phyloP scores from a whole-genome alignment of 2,888 invertebrate species.

The Saturnia pavonia region DNA sequence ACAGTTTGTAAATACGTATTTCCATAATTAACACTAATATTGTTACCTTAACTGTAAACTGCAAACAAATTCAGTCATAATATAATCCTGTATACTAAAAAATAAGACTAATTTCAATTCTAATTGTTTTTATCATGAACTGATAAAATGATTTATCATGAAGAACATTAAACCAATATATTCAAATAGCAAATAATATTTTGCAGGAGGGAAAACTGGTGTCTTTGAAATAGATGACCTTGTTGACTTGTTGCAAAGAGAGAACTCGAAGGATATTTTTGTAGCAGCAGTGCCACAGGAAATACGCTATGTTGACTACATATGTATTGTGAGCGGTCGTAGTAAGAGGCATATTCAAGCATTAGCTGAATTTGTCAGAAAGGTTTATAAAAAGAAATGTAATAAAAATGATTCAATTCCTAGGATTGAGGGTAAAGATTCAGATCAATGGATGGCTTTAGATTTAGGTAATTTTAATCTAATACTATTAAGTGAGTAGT shows the following conservation, averaged over 20 bases:
- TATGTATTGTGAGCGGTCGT: conserved; percentile 90
- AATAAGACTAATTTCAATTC: not conserved
- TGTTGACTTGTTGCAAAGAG: conserved; percentile 87
- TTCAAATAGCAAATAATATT: conserved; percentile 6
- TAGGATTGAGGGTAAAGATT: conserved; percentile 88
- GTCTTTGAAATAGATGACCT: conserved; percentile 95
- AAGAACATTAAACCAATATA: too few species aligned
- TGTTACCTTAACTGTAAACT: not conserved
- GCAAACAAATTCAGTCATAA: too few species aligned
- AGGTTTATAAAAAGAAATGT: conserved; percentile 88
- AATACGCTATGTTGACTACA: conserved; percentile 90
- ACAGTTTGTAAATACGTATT: too few species aligned
- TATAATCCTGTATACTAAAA: too few species aligned
- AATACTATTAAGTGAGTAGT: too few species aligned
- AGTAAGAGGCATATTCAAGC: conserved; percentile 89
- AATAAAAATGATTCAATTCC: conserved; percentile 84
- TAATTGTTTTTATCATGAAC: not conserved
- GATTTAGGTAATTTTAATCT: conserved; percentile 90
- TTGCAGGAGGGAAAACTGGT: conserved; percentile 89
- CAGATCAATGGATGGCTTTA: conserved; percentile 93
- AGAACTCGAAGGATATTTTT: conserved; percentile 91
- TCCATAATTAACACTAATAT: not conserved
- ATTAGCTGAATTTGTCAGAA: conserved; percentile 88
- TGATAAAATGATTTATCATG: not conserved
- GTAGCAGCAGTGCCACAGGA: conserved; percentile 89